Conservation (phyloP, 2,888 invertebrate species). For the Andrena bucephala region DNA sequence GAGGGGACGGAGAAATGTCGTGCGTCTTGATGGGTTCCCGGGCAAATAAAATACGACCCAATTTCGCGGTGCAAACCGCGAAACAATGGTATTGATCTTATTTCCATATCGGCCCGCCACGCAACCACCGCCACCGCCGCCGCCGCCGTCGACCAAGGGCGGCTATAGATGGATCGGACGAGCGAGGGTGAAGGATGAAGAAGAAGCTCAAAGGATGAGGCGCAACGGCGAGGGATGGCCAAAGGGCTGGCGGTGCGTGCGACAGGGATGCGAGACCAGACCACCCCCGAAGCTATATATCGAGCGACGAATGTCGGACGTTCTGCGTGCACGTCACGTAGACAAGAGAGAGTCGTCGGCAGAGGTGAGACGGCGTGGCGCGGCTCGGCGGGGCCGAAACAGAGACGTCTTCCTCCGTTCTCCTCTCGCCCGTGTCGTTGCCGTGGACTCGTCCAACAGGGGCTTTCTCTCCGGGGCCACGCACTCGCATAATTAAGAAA, state of each 20-base stretch:
- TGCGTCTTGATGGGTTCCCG: constrained; percentile 51
- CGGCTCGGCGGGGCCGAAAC: constrained; percentile 42
- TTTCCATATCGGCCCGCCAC: constrained; percentile 81
- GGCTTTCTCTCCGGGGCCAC: constrained; percentile 57
- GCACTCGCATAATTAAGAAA: constrained; percentile 75
- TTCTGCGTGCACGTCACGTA: constrained; percentile 84
- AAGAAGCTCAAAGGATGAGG: constrained; percentile 48
- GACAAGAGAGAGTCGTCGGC: constrained; percentile 65
- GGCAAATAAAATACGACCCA: constrained; percentile 78
- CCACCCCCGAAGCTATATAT: constrained; percentile 79
- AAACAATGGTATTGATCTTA: constrained; percentile 85
- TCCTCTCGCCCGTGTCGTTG: neutral
- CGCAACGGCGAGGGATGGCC: constrained; percentile 43
- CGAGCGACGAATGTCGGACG: constrained; percentile 83
- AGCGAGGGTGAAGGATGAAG: constrained; percentile 45
- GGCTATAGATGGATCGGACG: constrained; percentile 48
- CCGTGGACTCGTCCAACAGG: neutral
- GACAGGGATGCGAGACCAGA: constrained; percentile 49
- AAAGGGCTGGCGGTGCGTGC: constrained; percentile 29
- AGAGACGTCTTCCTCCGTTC: constrained; percentile 61
- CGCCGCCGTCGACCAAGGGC: constrained; percentile 8
- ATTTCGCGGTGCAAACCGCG: constrained; percentile 80
- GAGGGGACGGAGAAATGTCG: constrained; percentile 43
- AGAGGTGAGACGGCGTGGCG: constrained; percentile 59
- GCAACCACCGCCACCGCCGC: constrained; percentile 36